These are phyloP conservation scores for Lasioglossum malachurum DNA, from an alignment of 2,888 invertebrate genomes.

Conservation along the genomic window DNA sequence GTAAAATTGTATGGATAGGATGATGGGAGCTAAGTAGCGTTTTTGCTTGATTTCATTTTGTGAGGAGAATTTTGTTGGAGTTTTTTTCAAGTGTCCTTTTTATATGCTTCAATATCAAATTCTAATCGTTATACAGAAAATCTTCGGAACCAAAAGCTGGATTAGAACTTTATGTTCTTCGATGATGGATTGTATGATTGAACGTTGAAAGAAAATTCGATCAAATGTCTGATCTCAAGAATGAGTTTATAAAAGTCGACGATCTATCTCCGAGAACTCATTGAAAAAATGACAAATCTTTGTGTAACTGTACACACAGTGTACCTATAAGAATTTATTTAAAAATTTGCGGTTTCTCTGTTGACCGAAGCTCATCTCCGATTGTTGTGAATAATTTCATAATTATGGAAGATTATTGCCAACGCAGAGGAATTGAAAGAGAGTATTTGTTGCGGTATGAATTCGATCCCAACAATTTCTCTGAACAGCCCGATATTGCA, in stretches of 20 bases:
- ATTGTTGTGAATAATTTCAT: background rate
- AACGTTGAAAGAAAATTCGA: background rate
- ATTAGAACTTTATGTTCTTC: background rate
- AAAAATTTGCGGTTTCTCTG: background rate
- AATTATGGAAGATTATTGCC: background rate
- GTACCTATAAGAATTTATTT: background rate
- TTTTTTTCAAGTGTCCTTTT: background rate
- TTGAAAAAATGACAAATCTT: background rate
- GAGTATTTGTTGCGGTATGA: background rate
- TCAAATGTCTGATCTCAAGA: background rate
- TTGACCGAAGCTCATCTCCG: background rate
- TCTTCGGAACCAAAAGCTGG: background rate
- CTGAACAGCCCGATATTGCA: background rate
- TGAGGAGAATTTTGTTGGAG: background rate
- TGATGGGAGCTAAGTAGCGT: no score
- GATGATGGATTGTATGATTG: background rate
- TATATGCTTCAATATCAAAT: background rate
- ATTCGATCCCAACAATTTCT: background rate
- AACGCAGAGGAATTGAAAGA: background rate
- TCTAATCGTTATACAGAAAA: background rate
- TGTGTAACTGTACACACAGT: background rate
- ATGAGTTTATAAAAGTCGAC: background rate
- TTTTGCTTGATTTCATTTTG: background rate
- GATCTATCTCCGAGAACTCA: background rate
- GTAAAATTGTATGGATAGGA: background rate